Evolutionary conservation across 1,140 invertebrate genomes (phyloP).

Genomic region (Mylabris phalerata): DNA sequence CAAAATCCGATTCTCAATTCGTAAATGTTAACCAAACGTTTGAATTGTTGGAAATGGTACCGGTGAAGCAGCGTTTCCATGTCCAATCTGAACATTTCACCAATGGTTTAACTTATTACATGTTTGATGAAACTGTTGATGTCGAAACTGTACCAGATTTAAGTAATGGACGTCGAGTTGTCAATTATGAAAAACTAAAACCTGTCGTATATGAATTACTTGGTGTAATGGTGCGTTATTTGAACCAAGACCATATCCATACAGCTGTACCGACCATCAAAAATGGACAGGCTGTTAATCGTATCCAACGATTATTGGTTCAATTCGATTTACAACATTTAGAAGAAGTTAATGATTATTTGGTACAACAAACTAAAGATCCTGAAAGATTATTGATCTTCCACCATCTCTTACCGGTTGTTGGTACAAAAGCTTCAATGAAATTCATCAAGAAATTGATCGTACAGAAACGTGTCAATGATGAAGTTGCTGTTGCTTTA

Average conservation of each 20-base stretch:
- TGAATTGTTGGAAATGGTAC: constrained; percentile 25
- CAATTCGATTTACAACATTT: constrained; percentile 33
- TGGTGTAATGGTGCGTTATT: constrained; percentile 35
- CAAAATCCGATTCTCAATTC: constrained; percentile 38
- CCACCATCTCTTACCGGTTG: constrained; percentile 39
- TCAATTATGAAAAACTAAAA: constrained; percentile 31
- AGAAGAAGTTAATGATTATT: constrained; percentile 29
- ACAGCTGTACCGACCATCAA: constrained; percentile 36
- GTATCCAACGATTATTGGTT: constrained; percentile 27
- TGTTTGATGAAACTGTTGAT: constrained; percentile 21
- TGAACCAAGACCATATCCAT: constrained; percentile 40
- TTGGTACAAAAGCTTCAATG: constrained; percentile 41
- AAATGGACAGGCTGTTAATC: constrained; percentile 39
- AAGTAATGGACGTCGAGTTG: constrained; percentile 35
- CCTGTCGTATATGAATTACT: constrained; percentile 38
- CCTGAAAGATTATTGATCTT: constrained; percentile 34
- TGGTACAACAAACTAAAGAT: constrained; percentile 25
- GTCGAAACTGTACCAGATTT: constrained; percentile 31
- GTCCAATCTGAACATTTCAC: constrained; percentile 19
- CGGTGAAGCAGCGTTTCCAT: constrained; percentile 1
- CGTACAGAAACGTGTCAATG: constrained; percentile 30
- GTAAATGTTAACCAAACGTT: constrained; percentile 42
- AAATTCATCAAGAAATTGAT: constrained; percentile 40
- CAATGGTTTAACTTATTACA: constrained; percentile 32
- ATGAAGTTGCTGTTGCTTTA: constrained; percentile 31